phyloP scores from a whole-genome alignment of 2,113 vertebrate species.

The Sceloporus tristichus region DNA sequence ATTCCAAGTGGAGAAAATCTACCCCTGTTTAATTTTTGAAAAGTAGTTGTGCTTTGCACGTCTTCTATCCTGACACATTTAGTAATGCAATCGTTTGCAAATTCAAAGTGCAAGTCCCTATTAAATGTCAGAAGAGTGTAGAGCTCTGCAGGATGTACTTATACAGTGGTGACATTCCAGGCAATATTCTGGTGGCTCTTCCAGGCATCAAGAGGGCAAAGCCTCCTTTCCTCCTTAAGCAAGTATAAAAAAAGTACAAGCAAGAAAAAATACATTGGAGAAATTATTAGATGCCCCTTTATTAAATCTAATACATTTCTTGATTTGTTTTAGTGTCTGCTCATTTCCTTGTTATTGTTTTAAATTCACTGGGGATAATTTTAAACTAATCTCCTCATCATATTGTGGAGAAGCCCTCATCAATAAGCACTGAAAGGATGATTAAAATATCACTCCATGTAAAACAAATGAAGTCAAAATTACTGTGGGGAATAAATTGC shows the following conservation, averaged over 20 bases:
- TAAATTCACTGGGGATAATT: conserved; percentile 78
- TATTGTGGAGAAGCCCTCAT: conserved; percentile 76
- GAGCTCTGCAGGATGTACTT: too few relatives aligned
- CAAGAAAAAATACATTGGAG: background rate
- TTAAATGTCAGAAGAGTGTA: too few relatives aligned
- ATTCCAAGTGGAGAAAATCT: background rate
- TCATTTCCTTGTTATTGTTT: conserved; percentile 77
- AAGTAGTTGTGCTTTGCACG: background rate
- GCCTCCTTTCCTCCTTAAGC: too few relatives aligned
- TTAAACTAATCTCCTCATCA: conserved; percentile 82
- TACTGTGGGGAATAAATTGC: conserved; percentile 78
- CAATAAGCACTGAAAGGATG: conserved; percentile 80
- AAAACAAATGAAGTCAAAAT: conserved; percentile 81
- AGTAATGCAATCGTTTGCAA: conserved; percentile 24
- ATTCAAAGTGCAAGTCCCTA: too few relatives aligned
- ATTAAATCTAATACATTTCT: conserved; percentile 69
- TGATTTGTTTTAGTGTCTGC: conserved; percentile 75
- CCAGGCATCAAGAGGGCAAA: too few relatives aligned
- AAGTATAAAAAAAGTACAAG: too few relatives aligned
- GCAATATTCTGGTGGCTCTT: too few relatives aligned
- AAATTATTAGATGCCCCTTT: conserved; percentile 61
- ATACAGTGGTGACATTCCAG: too few relatives aligned
- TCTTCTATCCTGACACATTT: background rate
- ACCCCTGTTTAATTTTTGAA: conserved; percentile 20
- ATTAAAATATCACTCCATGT: conserved; percentile 81